Percentiles rank a stretch among this genome's conserved stretches.
These are phyloP conservation scores for Gopherus flavomarginatus DNA, from an alignment of 2,113 vertebrate species.

Conservation along the genomic window DNA sequence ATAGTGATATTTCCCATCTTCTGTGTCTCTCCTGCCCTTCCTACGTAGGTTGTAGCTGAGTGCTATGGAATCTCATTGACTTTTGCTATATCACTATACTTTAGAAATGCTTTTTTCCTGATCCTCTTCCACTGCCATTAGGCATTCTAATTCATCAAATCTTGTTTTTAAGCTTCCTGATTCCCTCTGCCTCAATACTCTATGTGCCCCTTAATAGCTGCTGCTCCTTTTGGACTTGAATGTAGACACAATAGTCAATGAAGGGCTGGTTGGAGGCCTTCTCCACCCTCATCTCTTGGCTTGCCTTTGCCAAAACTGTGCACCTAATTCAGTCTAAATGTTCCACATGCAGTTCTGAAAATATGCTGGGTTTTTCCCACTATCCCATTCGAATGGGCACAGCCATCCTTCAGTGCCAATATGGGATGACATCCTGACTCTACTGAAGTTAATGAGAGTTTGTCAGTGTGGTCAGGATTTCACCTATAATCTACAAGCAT, in stretches of 20 bases:
- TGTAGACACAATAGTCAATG: not conserved
- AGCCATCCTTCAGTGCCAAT: not conserved
- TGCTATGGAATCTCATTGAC: not conserved
- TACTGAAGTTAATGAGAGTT: not conserved
- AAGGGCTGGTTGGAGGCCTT: not conserved
- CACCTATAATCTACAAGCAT: not conserved
- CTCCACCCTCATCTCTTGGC: not conserved
- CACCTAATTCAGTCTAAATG: not conserved
- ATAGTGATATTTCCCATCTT: not conserved
- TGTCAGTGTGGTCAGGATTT: not conserved
- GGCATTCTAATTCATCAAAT: not conserved
- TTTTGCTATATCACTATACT: not conserved
- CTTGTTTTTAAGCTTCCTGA: not conserved
- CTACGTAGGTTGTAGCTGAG: not conserved
- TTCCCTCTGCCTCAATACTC: not conserved
- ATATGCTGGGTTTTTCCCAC: not conserved
- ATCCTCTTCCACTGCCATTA: rapidly evolving
- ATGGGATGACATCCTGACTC: not conserved
- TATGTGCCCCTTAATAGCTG: not conserved
- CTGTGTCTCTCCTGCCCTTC: not conserved
- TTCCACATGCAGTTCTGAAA: not conserved
- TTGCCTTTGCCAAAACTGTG: not conserved
- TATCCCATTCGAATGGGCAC: not conserved
- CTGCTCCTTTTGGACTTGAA: not conserved
- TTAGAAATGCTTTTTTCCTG: not conserved